Base-by-base conservation (phyloP, 2,113 vertebrate genomes). In the Mesembrinibis cayennensis region DNA sequence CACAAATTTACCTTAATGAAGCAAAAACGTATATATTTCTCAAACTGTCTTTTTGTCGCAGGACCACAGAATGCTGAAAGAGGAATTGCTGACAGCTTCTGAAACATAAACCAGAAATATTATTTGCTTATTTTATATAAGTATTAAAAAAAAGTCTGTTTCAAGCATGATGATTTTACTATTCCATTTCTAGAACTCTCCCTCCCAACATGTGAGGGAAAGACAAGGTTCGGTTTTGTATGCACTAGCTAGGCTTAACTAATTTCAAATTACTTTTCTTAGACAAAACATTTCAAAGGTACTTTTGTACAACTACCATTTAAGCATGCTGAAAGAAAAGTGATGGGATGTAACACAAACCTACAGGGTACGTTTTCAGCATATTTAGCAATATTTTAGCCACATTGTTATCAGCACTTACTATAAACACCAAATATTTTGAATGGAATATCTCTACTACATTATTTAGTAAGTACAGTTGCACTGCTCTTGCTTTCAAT, bases 51-150 rank as follows among this genome's bases (percentile, higher is more conserved):
- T 89, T 97, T 99, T 76, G 98, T 98, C 29, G 98, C 98, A 6
- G 98, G 96, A 59, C 99, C 98, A 95, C 99, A 99, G 95, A 99
- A 99, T 2, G 99, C 98, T 10, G 99, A 99, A 82, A 99, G 97
- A 61, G 99, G 99, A 95, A 99, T 99, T 72, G 99, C 98, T 84
- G 99, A 99, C 21, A 99, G 97, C 98, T 99, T 99, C 99, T 99
- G 88, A 73, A 97, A 96, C 10, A 94, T 56, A 58, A 96, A 97
- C 40, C 5, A 91, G 21, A 81, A 94, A 92, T 25, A 83, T 17
- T 38, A 71, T 74, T 82, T 87, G 16, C 20, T 90, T 76, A 61
- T 55, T 91, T 69, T 42, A 63, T 66, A 55, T 20, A 40, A 7
- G 5, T 32, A 34, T 58, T 11, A 50, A 50, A 50, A 50, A 50